Conservation (phyloP, 1,140 invertebrate species). For the Zaprionus taronus region DNA sequence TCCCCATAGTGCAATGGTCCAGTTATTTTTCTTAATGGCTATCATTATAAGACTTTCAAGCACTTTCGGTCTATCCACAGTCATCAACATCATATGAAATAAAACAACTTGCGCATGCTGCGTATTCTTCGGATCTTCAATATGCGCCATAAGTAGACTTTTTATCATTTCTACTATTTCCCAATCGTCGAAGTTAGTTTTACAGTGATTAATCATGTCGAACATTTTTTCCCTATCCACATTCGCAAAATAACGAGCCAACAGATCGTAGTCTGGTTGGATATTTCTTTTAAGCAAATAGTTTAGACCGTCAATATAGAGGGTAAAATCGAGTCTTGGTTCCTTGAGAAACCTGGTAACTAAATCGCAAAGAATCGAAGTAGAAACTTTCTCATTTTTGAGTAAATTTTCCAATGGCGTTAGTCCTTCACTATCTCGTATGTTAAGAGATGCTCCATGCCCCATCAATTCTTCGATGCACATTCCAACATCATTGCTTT, state of each 20-base stretch:
- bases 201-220: not conserved
- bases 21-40: not conserved
- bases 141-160: not conserved
- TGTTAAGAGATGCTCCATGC: not conserved
- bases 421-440: not conserved
- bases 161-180: not conserved
- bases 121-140: not conserved
- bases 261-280: not conserved
- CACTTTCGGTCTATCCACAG: not conserved
- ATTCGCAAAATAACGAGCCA: not conserved
- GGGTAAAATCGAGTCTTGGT: not conserved
- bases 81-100: too few relatives aligned
- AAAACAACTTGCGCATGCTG: not conserved
- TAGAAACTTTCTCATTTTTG: not conserved
- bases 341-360: not conserved
- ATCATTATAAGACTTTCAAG: not conserved
- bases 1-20: not conserved
- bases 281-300: not conserved
- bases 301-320: not conserved
- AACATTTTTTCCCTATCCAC: not conserved
- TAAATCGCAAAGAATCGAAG: not conserved
- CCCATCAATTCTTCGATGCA: not conserved
- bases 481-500: rapidly evolving
- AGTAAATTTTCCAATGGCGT: not conserved
- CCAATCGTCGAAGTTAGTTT: not conserved